Evolutionary conservation across 2,113 vertebrate genomes (phyloP).

Genomic region (Zingel zingel): DNA sequence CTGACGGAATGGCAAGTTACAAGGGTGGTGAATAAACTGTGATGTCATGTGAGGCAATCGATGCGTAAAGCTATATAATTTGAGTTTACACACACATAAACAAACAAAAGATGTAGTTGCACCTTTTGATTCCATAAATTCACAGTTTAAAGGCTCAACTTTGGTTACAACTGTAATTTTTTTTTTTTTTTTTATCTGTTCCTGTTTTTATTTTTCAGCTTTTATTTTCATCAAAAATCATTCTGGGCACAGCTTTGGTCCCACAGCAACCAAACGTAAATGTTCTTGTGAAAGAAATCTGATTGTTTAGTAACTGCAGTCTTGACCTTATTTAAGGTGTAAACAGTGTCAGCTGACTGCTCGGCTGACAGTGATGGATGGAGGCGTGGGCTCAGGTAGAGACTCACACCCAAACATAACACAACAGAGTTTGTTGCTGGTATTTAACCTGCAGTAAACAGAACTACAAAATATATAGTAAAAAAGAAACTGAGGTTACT

Average conservation of each 20-base stretch:
- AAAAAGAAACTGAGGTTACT: background rate
- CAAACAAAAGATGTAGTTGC: background rate
- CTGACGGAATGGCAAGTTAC: no score
- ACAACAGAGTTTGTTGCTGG: background rate
- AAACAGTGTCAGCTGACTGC: constrained; percentile 17
- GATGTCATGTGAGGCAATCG: background rate
- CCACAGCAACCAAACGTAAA: background rate
- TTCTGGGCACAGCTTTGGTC: background rate
- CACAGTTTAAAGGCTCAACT: background rate
- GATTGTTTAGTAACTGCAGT: constrained; percentile 28
- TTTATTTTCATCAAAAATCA: background rate
- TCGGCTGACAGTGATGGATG: constrained; percentile 21
- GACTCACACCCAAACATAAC: background rate
- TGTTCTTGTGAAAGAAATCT: background rate
- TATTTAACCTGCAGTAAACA: background rate
- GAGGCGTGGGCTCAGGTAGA: constrained; percentile 9
- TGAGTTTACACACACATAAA: background rate
- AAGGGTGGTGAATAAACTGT: background rate
- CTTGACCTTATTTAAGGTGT: constrained; percentile 20
- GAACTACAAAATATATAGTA: background rate
- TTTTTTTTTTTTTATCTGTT: background rate
- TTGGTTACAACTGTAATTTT: background rate
- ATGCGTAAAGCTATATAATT: background rate
- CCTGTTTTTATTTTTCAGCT: background rate
- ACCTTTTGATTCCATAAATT: background rate